Evolutionary conservation across 2,113 vertebrate species (phyloP).

Genomic region (Synchiropus splendidus): DNA sequence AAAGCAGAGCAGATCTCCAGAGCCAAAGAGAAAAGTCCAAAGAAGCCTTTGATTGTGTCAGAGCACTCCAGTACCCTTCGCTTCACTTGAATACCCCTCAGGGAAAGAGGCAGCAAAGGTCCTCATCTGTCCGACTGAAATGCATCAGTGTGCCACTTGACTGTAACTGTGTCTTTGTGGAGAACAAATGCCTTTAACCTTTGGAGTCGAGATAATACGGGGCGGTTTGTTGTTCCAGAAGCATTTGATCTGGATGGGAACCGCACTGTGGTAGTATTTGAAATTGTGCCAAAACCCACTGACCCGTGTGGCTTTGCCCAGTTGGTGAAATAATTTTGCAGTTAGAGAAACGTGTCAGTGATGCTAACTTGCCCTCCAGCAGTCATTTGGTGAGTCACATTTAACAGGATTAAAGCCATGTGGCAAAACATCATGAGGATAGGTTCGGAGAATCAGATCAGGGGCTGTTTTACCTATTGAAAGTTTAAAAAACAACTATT

Average conservation of each 20-base stretch:
- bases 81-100: constrained; percentile 28
- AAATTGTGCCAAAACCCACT: constrained; percentile 16
- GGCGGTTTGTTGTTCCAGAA: constrained; percentile 29
- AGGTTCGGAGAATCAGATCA: no score
- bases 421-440: no score
- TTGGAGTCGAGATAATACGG: constrained; percentile 42
- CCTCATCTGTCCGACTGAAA: constrained; percentile 38
- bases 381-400: no score
- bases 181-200: constrained; percentile 53
- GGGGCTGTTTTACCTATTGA: no score
- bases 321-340: constrained; percentile 7
- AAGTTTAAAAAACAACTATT: no score
- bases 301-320: constrained; percentile 10
- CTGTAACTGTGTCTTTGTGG: constrained; percentile 35
- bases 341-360: no score
- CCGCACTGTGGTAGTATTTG: constrained; percentile 19
- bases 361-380: no score
- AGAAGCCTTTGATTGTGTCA: constrained; percentile 43
- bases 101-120: constrained; percentile 29
- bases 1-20: constrained; percentile 40
- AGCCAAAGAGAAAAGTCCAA: constrained; percentile 33
- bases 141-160: constrained; percentile 32
- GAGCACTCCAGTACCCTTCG: constrained; percentile 27
- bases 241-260: constrained; percentile 23
- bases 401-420: no score